Base-by-base conservation (phyloP, 2,797 vertebrate genomes). In the Hozukius guyotensis region DNA sequence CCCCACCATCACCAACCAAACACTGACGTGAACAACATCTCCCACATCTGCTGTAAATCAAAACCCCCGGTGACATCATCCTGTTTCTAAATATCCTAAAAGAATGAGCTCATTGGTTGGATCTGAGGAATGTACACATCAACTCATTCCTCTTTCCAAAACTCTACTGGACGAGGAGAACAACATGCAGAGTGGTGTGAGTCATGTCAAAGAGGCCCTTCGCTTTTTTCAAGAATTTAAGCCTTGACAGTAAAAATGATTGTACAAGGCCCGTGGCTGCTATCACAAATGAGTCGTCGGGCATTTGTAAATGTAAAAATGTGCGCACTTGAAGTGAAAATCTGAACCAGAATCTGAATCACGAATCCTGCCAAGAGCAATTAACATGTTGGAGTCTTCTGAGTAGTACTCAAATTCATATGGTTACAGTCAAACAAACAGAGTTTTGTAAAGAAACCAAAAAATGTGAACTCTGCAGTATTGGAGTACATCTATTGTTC, bases 31-130 rank as follows among this genome's bases (percentile, higher is more conserved):
- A 82, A 89, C 73, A 85, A 72, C 80, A 79, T 91, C 60, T 65
- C 59, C 67, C 63, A 83, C 92, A 92, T 93, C 91, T 92, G 88
- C 81, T 86, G 85, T 87, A 85, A 88, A 92, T 93, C 85, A 91
- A 55, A 80, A 72, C 53, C 70, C 20, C 36, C 2, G 1, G 49
- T 94, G 89, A 93, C 90, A 86, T 92, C 90, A 94, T 84, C 64
- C 72, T 76, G 75, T 88, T 90, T 90, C 77, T 80, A 88, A 91
- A 90, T 86, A 88, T 83, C 76, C 72, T 52, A 59, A 56, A 52
- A 81, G 80, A 84, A 84, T 93, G 87, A 94, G 85, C 81, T 92
- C 89, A 90, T 64, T 72, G 78, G 72, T 88, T 86, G 85, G 87
- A 89, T 67, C 24, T 60, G 63, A 87, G 77, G 88, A 94, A 93